phyloP scores from a whole-genome alignment of 2,797 vertebrate species.

The Chrysocyon brachyurus region DNA sequence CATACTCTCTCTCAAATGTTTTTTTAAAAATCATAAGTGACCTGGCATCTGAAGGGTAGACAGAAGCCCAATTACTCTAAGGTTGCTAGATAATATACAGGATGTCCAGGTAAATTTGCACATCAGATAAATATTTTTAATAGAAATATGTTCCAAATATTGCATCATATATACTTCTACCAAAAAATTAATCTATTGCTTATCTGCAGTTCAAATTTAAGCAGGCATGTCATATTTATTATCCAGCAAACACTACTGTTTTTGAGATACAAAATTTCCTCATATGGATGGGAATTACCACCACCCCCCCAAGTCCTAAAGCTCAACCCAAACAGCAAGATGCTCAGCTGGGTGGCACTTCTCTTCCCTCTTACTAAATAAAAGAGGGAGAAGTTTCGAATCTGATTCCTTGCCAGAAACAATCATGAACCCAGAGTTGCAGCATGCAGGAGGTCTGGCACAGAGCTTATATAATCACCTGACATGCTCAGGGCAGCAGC shows the following conservation, averaged over 20 bases:
- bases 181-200: not conserved
- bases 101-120: not conserved
- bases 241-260: not conserved
- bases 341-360: not conserved
- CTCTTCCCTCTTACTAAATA: not conserved
- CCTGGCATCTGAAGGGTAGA: not conserved
- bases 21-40: not conserved
- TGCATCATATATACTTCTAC: not conserved
- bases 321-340: not conserved
- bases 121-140: slow-evolving; percentile 17
- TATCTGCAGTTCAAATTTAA: slow-evolving; percentile 4
- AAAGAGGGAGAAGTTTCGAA: slow-evolving; percentile 9
- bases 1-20: too few species aligned
- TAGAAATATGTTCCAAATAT: not conserved
- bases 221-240: not conserved
- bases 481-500: not conserved
- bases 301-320: not conserved
- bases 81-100: not conserved
- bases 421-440: not conserved
- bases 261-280: not conserved
- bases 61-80: not conserved
- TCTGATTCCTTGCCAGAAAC: not conserved
- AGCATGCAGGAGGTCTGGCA: not conserved
- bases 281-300: not conserved
- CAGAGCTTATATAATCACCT: not conserved